Base-by-base conservation (phyloP, 2,113 vertebrate species). In the Girardinichthys multiradiatus region DNA sequence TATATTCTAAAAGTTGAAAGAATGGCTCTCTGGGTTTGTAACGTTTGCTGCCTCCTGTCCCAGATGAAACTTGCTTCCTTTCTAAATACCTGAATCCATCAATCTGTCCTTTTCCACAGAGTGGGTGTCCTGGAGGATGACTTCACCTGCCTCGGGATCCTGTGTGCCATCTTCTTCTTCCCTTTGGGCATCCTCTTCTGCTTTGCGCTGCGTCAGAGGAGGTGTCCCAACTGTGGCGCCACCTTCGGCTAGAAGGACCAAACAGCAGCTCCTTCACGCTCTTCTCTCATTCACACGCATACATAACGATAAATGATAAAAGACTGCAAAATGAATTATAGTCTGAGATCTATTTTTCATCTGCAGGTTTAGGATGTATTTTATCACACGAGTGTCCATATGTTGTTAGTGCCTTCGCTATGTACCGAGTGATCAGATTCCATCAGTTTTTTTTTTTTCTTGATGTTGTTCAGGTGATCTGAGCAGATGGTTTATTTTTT, bases 151-250 rank as follows among this genome's bases (percentile, higher is more conserved):
- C 92, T 99, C 63, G 98, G 98, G 60, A 95, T 99, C 91, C 73
- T 99, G 77, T 95, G 98, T 87, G 98, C 98, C 93, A 98, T 99
- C 89, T 91, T 98, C 77, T 95, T 98, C 92, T 99, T 99, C 85
- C 98, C 98, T 4, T 93, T 99, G 76, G 98, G 98, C 57, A 96
- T 99, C 86, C 95, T 99, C 78, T 99, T 98, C 94, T 99, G 98
- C 88, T 95, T 99, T 5, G 96, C 96, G 8, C 92, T 99, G 93
- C 96, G 96, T 86, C 97, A 99, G 95, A 95, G 97, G 87, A 94
- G 96, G 88, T 99, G 98, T 90, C 98, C 98, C 45, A 99, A 99
- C 93, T 99, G 98, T 51, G 98, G 98, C 42, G 96, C 97, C 66
- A 96, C 94, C 68, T 99, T 99, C 51, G 95, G 96, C 75, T 99